phyloP scores from a whole-genome alignment of 2,888 invertebrate genomes.

The Xylota segnis region DNA sequence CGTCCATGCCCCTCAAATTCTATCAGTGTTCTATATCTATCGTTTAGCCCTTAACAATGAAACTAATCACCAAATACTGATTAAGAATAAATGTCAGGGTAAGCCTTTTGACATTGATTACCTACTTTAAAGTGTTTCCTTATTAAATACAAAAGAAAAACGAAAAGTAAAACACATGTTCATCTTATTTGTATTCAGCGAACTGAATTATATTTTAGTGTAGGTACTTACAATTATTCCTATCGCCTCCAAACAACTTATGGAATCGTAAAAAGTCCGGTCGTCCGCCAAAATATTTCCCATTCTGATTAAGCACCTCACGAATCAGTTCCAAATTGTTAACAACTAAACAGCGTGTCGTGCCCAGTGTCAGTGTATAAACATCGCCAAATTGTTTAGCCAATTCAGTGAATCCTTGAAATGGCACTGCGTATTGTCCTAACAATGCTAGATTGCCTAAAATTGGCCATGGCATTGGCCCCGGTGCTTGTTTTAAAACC shows the following conservation, averaged over 20 bases:
- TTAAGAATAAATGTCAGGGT: constrained; percentile 25
- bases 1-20: constrained; percentile 1
- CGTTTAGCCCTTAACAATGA: background rate
- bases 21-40: constrained; percentile 9
- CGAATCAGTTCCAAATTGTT: constrained; percentile 89
- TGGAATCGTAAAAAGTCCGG: constrained; percentile 93
- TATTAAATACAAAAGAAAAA: background rate
- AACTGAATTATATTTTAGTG: background rate
- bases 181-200: constrained; percentile 30
- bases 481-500: constrained; percentile 85
- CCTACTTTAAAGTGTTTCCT: background rate
- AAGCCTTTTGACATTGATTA: background rate
- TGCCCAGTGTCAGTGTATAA: constrained; percentile 88
- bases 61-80: constrained; percentile 6
- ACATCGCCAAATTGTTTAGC: constrained; percentile 90
- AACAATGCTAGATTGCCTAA: constrained; percentile 90
- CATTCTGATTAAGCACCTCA: constrained; percentile 91
- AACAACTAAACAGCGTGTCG: constrained; percentile 90
- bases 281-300: constrained; percentile 92
- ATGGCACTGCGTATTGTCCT: constrained; percentile 88
- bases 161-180: background rate
- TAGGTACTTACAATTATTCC: constrained; percentile 95
- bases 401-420: constrained; percentile 89
- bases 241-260: constrained; percentile 92
- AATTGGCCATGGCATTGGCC: constrained; percentile 89